A percentile compares a stretch with the other conserved stretches of the same genome.
phyloP scores from a whole-genome alignment of 2,888 invertebrate genomes.

The Theodoxus fluviatilis region DNA sequence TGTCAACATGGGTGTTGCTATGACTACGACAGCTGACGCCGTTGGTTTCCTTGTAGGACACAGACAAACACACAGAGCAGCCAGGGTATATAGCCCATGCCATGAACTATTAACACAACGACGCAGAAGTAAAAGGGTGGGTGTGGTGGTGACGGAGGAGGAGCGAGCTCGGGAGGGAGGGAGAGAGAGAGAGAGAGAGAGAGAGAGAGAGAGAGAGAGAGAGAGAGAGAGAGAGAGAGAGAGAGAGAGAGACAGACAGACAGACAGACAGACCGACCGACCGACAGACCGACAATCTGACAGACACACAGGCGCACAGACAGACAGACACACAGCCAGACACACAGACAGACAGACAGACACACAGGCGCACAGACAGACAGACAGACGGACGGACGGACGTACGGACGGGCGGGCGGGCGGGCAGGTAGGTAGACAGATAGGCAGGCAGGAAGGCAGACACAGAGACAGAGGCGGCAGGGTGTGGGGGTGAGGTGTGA shows the following conservation, averaged over 20 bases:
- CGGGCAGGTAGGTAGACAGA: conserved; percentile 1
- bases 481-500: too few relatives aligned
- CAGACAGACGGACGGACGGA: conserved; percentile 10
- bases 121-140: too few relatives aligned
- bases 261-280: conserved; percentile 16
- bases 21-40: too few relatives aligned
- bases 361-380: not conserved
- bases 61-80: not conserved
- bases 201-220: not conserved
- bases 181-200: not conserved
- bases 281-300: not conserved
- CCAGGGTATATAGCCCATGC: too few relatives aligned
- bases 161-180: not conserved
- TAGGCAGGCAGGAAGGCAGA: too few relatives aligned
- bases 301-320: not conserved
- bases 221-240: not conserved
- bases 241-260: too few relatives aligned
- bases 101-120: too few relatives aligned
- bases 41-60: conserved; percentile 1
- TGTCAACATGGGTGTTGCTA: too few relatives aligned
- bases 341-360: too few relatives aligned
- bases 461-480: too few relatives aligned
- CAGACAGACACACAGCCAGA: not conserved
- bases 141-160: not conserved
- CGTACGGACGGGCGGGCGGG: not conserved